Evolutionary conservation across 2,113 vertebrate genomes (phyloP), one percentile per base, ranked within the genome.

Genomic region (Todiramphus saurophagus): DNA sequence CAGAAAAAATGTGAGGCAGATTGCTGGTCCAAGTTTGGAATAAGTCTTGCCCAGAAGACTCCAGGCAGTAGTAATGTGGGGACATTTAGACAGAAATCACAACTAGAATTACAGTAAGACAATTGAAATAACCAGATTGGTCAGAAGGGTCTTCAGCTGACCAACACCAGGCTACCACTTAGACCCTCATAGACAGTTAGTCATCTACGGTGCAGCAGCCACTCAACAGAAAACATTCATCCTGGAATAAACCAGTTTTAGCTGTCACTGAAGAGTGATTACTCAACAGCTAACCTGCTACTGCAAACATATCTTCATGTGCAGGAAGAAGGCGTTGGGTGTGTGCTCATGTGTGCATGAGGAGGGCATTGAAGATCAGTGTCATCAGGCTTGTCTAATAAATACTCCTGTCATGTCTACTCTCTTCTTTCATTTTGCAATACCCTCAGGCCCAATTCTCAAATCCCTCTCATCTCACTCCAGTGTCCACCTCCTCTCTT

Each of bases 321-420:
- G 64, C 4, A 23, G 35, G 30, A 78, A 67, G 87, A 68, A 85
- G 44, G 56, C 1, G 0, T 28, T 70, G 79, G 88, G 68, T 83
- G 28, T 44, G 68, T 83, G 31, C 76, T 35, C 33, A 5, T 60
- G 19, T 44, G 33, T 58, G 16, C 50, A 53, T 6, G 5, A 35
- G 64, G 56, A 77, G 11, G 21, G 15, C 46, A 73, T 16, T 87
- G 58, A 64, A 0, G 1, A 89, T 72, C 60, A 72, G 39, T 90
- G 93, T 89, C 87, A 81, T 75, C 66, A 84, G 12, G 25, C 77
- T 82, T 90, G 62, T 96, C 66, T 92, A 82, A 41, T 73, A 85
- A 92, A 35, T 82, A 78, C 43, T 84, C 5, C 43, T 94, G 48
- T 58, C 70, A 18, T 2, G 3, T 73, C 66, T 86, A 44, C 84